Evolutionary conservation across 2,113 vertebrate species (phyloP).

Genomic region (Brienomyrus longianalis): DNA sequence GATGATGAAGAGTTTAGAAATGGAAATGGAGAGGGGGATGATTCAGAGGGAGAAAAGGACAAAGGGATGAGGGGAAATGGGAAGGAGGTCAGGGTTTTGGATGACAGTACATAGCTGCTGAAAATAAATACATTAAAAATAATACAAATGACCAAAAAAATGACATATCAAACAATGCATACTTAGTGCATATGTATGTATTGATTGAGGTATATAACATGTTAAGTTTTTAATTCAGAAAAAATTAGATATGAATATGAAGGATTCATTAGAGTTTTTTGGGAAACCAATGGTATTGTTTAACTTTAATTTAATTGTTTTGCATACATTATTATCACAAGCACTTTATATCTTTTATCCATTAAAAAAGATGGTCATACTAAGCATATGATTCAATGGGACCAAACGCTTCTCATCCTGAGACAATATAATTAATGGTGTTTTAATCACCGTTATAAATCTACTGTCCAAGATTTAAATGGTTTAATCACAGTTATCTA

Average conservation of each 20-base stretch:
- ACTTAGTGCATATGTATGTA: not conserved
- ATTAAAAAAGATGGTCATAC: not conserved
- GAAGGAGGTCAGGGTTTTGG: slow-evolving; percentile 38
- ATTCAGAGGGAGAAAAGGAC: slow-evolving; percentile 47
- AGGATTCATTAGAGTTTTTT: not conserved
- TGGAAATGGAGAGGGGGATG: slow-evolving; percentile 56
- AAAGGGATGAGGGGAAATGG: slow-evolving; percentile 46
- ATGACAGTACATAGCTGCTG: not conserved
- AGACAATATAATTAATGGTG: not conserved
- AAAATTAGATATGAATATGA: not conserved
- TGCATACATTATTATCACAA: not conserved
- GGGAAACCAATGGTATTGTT: not conserved
- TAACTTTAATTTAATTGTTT: not conserved
- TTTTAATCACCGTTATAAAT: not conserved
- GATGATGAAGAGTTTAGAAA: slow-evolving; percentile 60
- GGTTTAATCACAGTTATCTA: not conserved
- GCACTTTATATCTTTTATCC: not conserved
- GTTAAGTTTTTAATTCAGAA: not conserved
- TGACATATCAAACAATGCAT: not conserved
- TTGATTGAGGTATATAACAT: not conserved
- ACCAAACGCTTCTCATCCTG: not conserved
- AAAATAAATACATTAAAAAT: not conserved
- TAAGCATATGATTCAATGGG: not conserved
- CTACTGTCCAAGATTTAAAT: not conserved
- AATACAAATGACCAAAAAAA: not conserved